These are phyloP conservation scores for Megaceryle alcyon DNA, from an alignment of 2,797 vertebrate genomes.

Conservation along the genomic window DNA sequence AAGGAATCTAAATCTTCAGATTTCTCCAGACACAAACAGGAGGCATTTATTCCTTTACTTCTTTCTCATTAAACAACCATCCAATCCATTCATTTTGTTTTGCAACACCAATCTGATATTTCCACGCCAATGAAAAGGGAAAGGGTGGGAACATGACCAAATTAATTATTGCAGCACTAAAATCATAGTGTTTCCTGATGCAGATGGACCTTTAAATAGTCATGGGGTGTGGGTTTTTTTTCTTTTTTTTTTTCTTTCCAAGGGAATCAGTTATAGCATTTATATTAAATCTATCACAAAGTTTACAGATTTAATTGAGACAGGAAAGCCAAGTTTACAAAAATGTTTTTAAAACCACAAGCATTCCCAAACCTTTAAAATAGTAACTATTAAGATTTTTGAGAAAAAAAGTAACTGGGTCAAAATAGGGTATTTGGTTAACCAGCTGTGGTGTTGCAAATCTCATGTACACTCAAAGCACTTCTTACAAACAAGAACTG, in stretches of 20 bases:
- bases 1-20: slow-evolving; percentile 82
- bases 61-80: slow-evolving; percentile 79
- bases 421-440: slow-evolving; percentile 62
- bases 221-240: too few species aligned
- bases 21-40: slow-evolving; percentile 80
- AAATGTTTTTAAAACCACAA: background rate
- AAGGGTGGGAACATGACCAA: background rate
- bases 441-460: slow-evolving; percentile 84
- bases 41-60: slow-evolving; percentile 77
- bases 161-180: slow-evolving; percentile 61
- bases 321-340: slow-evolving; percentile 50
- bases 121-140: slow-evolving; percentile 63
- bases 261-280: slow-evolving; percentile 36
- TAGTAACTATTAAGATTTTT: slow-evolving; percentile 9
- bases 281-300: slow-evolving; percentile 48
- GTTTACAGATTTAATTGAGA: slow-evolving; percentile 61
- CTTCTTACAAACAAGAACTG: slow-evolving; percentile 84
- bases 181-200: slow-evolving; percentile 59
- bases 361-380: slow-evolving; percentile 27
- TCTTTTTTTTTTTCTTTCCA: background rate
- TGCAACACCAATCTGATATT: slow-evolving; percentile 81
- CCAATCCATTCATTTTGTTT: slow-evolving; percentile 77
- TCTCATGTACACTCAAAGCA: slow-evolving; percentile 80
- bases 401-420: slow-evolving; percentile 26
- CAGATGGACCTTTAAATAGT: slow-evolving; percentile 41